Evolutionary conservation across 2,797 vertebrate species (phyloP).

Genomic region (Molossus molossus): DNA sequence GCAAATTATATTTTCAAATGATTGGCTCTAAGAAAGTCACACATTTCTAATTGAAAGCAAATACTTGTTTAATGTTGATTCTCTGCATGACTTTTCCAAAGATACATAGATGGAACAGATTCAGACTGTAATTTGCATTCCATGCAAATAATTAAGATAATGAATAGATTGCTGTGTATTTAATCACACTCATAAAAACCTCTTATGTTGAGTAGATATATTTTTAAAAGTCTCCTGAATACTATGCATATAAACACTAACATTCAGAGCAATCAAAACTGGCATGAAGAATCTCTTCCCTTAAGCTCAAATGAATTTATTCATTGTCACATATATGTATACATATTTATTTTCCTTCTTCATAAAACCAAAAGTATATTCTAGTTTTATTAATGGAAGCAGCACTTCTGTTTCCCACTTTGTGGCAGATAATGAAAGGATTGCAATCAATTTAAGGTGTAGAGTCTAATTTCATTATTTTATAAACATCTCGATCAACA

Average conservation of each 20-base stretch:
- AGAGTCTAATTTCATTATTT: conserved; percentile 61
- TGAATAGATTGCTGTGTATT: conserved; percentile 81
- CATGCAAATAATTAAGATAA: conserved; percentile 86
- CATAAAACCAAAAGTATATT: neutral
- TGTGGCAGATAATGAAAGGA: conserved; percentile 3
- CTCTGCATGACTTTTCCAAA: conserved; percentile 81
- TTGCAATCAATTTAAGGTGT: neutral
- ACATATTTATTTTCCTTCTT: neutral
- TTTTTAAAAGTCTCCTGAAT: conserved; percentile 81
- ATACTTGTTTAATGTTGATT: conserved; percentile 86
- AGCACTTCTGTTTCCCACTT: neutral
- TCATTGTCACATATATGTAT: neutral
- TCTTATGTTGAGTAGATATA: conserved; percentile 77
- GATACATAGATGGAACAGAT: conserved; percentile 82
- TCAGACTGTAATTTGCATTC: conserved; percentile 83
- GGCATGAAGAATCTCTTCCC: conserved; percentile 40
- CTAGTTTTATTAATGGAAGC: conserved; percentile 8
- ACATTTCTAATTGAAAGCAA: conserved; percentile 83
- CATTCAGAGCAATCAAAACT: conserved; percentile 72
- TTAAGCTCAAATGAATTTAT: conserved; percentile 74
- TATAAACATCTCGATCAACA: conserved; percentile 13
- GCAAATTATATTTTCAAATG: conserved; percentile 84
- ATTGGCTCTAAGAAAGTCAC: conserved; percentile 78
- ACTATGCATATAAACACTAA: conserved; percentile 78
- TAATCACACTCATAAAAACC: conserved; percentile 84